Evolutionary conservation across 2,888 invertebrate genomes (phyloP).

Genomic region (Phaedon cochleariae): DNA sequence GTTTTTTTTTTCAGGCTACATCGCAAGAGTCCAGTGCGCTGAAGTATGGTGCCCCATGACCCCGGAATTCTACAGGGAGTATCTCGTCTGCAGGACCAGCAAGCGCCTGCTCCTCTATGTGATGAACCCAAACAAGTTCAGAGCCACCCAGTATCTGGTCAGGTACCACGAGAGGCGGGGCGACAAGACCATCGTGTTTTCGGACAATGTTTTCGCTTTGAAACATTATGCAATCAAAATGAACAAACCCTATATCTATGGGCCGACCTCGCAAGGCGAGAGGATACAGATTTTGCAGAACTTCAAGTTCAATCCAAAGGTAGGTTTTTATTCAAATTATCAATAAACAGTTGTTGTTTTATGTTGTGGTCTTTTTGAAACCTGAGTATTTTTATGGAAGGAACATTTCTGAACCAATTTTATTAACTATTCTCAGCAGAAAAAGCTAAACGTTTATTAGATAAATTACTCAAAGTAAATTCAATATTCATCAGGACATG

Average conservation of each 20-base stretch:
- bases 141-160: constrained; percentile 95
- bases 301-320: constrained; percentile 98
- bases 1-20: constrained; percentile 58
- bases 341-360: background rate
- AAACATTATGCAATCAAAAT: constrained; percentile 97
- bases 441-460: too few relatives aligned
- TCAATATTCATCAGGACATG: too few relatives aligned
- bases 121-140: constrained; percentile 99
- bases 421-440: too few relatives aligned
- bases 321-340: too few relatives aligned
- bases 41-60: constrained; percentile 99
- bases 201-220: constrained; percentile 98
- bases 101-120: constrained; percentile 94
- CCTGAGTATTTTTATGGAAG: too few relatives aligned
- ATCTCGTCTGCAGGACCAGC: constrained; percentile 88
- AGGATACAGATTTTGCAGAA: constrained; percentile 98
- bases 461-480: too few relatives aligned
- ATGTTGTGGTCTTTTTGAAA: too few relatives aligned
- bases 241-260: constrained; percentile 98
- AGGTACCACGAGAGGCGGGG: constrained; percentile 90
- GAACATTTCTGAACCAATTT: too few relatives aligned
- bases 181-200: constrained; percentile 99
- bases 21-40: constrained; percentile 98
- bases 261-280: constrained; percentile 95
- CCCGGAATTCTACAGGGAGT: constrained; percentile 98